Evolutionary conservation across 2,888 invertebrate species (phyloP).

Genomic region (Galerucella nymphaeae): DNA sequence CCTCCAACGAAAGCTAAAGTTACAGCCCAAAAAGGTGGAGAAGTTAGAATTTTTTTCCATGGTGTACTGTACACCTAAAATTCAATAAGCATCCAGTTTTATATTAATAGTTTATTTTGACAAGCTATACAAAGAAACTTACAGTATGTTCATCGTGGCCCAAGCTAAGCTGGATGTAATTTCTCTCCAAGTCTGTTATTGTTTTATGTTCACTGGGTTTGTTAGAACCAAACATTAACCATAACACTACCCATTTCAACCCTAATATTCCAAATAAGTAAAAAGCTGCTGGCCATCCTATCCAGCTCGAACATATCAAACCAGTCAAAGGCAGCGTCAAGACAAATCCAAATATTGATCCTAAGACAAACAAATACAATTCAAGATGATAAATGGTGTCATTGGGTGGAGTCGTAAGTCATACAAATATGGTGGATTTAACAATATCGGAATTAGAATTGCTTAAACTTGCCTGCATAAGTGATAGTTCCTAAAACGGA

Average conservation of each 20-base stretch:
- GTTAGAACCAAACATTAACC: constrained; percentile 74
- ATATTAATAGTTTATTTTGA: no score
- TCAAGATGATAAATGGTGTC: no score
- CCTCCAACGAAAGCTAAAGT: constrained; percentile 79
- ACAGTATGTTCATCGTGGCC: constrained; percentile 62
- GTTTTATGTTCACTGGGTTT: constrained; percentile 71
- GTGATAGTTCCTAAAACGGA: constrained; percentile 76
- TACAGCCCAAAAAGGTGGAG: constrained; percentile 80
- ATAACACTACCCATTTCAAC: constrained; percentile 71
- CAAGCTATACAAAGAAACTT: constrained; percentile 61
- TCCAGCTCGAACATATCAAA: constrained; percentile 72
- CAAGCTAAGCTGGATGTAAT: constrained; percentile 71
- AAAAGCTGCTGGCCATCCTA: constrained; percentile 85
- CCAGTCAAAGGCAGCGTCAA: constrained; percentile 82
- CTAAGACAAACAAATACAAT: constrained; percentile 58
- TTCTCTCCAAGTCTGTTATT: constrained; percentile 73
- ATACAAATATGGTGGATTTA: no score
- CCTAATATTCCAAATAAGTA: constrained; percentile 77
- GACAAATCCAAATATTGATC: constrained; percentile 84
- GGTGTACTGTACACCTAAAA: constrained; percentile 68
- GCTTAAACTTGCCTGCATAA: constrained; percentile 66
- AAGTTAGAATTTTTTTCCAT: constrained; percentile 79
- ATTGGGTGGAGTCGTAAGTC: no score
- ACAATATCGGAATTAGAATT: no score
- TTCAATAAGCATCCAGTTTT: constrained; percentile 65